Evolutionary conservation across 1,140 invertebrate genomes (phyloP), one percentile per base, ranked within the genome.

Genomic region (Coelopa frigida): DNA sequence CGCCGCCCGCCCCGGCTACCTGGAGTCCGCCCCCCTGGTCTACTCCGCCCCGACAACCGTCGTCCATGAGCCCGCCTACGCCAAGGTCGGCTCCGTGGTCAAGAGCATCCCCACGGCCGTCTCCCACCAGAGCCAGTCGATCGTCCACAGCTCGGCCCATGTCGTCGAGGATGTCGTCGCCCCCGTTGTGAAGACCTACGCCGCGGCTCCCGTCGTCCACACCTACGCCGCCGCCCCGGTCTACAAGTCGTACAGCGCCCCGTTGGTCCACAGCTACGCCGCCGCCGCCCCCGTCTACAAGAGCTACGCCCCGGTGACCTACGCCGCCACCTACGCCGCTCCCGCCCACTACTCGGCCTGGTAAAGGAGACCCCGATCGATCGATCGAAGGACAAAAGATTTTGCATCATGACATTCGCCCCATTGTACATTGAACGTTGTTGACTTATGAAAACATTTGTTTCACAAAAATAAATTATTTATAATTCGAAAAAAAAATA

Each of bases 41-140:
- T 14, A 7, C 17, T 44, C 36, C 8, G 23, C 41, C 20, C 37
- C 50, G 29, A 54, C 57, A 10, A 43, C 51, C 15, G 37, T 51
- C 24, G 50, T 64, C 10, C 61, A 64, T 44, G 63, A 66, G 27
- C 46, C 57, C 11, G 49, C 48, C 1, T 36, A 66, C n/a, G 57
- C 62, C 35, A 67, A 63, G 23, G 55, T 63, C n/a, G 64, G 61
- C 11, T 51, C 61, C n/a, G 55, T 63, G 3, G 56, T 61, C 1
- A 59, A 72, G 33, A 66, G 67, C n/a, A 61, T 70, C 46, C 63
- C 66, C 46, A 69, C 72, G 11, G 66, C 65, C 26, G 67, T 75
- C 10, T 73, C 72, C 14, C 75, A 75, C 48, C 73, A 75, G 29
- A 26, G 23, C 22, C 24, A 26, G 2, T 40, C 38, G 14, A 22